Percentiles rank a stretch among this genome's conserved stretches.
These are phyloP conservation scores for Halcyon leucocephala DNA, from an alignment of 2,797 vertebrate genomes.

Conservation along the genomic window DNA sequence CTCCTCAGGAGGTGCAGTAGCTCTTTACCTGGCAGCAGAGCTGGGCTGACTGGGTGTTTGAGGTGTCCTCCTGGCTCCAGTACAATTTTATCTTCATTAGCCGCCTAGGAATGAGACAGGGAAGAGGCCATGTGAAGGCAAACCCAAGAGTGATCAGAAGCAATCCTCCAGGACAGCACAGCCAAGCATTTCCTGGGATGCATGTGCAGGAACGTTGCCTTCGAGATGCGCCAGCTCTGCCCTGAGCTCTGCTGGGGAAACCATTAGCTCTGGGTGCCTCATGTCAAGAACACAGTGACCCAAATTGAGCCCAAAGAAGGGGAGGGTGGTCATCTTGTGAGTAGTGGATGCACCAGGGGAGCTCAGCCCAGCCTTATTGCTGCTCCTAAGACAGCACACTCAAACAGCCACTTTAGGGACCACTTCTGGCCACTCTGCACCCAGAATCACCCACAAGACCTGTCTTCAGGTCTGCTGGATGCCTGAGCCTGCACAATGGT, in stretches of 20 bases:
- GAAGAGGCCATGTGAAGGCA: not conserved
- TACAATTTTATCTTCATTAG: not conserved
- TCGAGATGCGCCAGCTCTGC: not conserved
- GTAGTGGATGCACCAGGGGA: not conserved
- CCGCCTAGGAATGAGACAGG: not conserved
- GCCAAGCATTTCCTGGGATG: not conserved
- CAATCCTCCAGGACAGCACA: not conserved
- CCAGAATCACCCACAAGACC: not conserved
- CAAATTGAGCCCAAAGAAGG: not conserved
- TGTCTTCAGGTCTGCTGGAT: not conserved
- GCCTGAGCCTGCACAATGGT: not conserved
- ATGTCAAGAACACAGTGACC: not conserved
- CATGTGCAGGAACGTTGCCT: not conserved
- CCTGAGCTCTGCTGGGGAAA: not conserved
- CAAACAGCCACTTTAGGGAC: not conserved
- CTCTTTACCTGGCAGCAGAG: not conserved
- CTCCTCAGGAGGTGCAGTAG: not conserved
- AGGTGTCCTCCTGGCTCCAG: not conserved
- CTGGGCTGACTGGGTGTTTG: not conserved
- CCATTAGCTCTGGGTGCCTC: fast-evolving
- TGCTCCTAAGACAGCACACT: not conserved
- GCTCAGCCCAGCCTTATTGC: not conserved
- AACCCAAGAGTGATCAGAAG: not conserved
- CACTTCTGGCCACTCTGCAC: not conserved
- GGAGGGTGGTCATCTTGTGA: not conserved